These are phyloP conservation scores for Tilapia sparmanii DNA, from an alignment of 2,113 vertebrate species.

Conservation along the genomic window DNA sequence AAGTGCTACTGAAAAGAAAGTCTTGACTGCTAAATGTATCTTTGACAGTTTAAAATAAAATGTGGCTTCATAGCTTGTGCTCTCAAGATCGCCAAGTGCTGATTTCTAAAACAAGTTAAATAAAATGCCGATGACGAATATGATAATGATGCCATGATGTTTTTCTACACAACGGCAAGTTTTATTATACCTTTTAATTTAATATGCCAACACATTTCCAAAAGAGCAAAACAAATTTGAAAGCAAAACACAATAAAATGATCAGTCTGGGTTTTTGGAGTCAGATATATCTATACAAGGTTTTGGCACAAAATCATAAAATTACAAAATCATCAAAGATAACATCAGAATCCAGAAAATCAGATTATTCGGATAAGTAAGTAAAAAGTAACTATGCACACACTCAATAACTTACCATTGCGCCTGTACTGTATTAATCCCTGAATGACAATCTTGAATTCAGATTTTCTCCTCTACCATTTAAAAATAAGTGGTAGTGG, in stretches of 20 bases:
- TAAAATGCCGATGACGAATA: neutral
- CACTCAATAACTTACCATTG: slow-evolving; percentile 49
- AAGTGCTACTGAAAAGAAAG: neutral
- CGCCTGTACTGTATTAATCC: neutral
- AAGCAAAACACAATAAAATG: neutral
- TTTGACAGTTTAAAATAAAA: neutral
- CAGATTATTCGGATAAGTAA: neutral
- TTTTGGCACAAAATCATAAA: neutral
- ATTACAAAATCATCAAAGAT: neutral
- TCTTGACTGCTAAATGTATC: neutral
- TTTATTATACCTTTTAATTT: neutral
- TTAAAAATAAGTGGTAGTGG: neutral
- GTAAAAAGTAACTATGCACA: neutral
- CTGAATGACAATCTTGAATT: neutral
- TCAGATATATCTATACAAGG: neutral
- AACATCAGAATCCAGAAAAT: neutral
- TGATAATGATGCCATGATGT: neutral
- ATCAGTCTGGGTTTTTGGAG: neutral
- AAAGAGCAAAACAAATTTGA: neutral
- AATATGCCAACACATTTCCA: neutral
- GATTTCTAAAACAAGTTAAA: neutral
- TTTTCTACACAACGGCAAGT: neutral
- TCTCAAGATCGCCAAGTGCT: neutral
- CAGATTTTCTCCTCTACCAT: neutral
- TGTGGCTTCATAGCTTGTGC: neutral